Percentiles rank a stretch among this genome's conserved stretches.
phyloP scores from a whole-genome alignment of 1,140 invertebrate species.

The Lerema accius region DNA sequence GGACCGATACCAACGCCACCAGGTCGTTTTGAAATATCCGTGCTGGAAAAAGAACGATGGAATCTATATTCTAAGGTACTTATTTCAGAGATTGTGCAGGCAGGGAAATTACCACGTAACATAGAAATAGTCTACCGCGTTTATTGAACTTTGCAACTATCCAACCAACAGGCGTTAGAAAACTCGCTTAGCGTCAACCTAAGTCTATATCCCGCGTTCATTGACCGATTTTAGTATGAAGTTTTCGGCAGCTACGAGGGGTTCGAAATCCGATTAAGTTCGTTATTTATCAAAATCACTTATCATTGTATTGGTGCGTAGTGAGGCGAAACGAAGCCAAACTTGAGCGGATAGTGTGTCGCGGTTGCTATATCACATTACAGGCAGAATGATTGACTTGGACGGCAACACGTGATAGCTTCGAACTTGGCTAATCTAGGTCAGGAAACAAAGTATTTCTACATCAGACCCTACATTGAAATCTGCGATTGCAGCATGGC shows the following conservation, averaged over 20 bases:
- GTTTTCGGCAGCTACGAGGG: neutral
- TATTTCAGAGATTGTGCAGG: too few species aligned
- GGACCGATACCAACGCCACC: constrained; percentile 83
- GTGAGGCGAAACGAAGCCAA: constrained; percentile 51
- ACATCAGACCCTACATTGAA: neutral
- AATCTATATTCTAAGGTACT: too few species aligned
- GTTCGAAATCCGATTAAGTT: constrained; percentile 15
- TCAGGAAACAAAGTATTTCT: neutral
- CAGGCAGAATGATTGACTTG: constrained; percentile 12
- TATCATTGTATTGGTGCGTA: constrained; percentile 1
- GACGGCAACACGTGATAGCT: neutral
- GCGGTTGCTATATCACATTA: constrained; percentile 37
- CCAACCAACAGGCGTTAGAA: neutral
- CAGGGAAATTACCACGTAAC: too few species aligned
- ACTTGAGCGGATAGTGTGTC: constrained; percentile 44
- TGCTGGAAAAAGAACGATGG: too few species aligned
- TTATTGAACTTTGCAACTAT: neutral
- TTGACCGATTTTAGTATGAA: neutral
- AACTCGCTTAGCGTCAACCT: too few species aligned
- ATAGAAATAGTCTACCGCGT: neutral
- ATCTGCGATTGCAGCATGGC: too few species aligned
- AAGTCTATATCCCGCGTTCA: neutral
- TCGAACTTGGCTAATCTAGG: neutral
- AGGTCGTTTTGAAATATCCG: constrained; percentile 28
- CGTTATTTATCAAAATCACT: constrained; percentile 1